Evolutionary conservation across 1,140 invertebrate genomes (phyloP), one percentile per base, ranked within the genome.

Genomic region (Papilio machaon): DNA sequence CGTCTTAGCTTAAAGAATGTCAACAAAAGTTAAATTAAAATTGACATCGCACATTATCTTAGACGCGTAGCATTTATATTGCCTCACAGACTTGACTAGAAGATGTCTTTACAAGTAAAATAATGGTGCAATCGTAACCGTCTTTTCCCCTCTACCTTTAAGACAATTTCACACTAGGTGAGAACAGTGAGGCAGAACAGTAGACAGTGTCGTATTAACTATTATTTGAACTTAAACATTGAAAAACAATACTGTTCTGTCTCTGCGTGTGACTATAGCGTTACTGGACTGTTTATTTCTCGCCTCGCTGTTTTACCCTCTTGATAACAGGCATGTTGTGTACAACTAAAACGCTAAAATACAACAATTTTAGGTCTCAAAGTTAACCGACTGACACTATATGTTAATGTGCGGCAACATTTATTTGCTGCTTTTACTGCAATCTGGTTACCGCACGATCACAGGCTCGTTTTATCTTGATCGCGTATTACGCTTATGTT

Each of bases 371-470:
- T 35, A 70, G 64, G 64, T 70, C 30, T 70, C 64, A 70, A 70
- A 70, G 64, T 70, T 35, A 70, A 70, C 64, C 64, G 64, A 70
- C 64, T 70, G 23, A 70, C 60, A 70, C 30, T n/a, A n/a, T n/a
- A 70, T 70, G 64, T 19, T 70, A 70, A 70, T 70, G 23, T 35
- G 23, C 13, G 30, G 64, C 23, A 70, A 70, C 64, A 35, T 70
- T 67, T 60, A 60, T 10, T 64, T 70, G 30, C 30, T 11, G 64
- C 64, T 70, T 70, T 70, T 70, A 70, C 64, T 35, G 64, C 64
- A 70, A 38, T 70, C 64, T 35, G 13, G 13, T 35, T 30, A 70
- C 30, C 64, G 30, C 64, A 70, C 64, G 64, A 70, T 35, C 13
- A 70, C 30, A 11, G 60, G 19, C 60, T 64, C 23, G 60, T 64